Percentiles rank a stretch among this genome's conserved stretches.
Evolutionary conservation across 2,888 invertebrate species (phyloP).

Genomic region (Ornithoptera alexandrae): DNA sequence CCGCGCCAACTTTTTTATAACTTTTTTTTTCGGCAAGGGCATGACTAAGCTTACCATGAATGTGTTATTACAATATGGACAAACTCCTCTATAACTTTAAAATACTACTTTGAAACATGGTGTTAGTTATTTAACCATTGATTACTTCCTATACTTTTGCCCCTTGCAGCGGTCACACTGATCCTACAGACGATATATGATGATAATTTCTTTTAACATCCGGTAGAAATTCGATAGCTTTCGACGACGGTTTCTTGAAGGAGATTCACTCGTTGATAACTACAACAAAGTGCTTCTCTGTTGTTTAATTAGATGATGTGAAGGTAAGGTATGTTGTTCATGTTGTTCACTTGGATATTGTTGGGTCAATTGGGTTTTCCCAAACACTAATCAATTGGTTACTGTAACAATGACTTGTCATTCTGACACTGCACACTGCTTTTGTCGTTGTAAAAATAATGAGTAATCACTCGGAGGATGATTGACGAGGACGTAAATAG

Average conservation of each 20-base stretch:
- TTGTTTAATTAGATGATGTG: too few species aligned
- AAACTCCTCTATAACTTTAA: not conserved
- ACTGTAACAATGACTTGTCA: conserved; percentile 26
- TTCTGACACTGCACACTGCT: conserved; percentile 23
- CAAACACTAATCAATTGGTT: conserved; percentile 9
- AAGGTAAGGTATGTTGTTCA: too few species aligned
- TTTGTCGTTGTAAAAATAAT: conserved; percentile 30
- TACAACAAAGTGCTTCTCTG: too few species aligned
- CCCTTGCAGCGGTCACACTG: too few species aligned
- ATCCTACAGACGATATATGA: too few species aligned
- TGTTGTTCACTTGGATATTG: too few species aligned
- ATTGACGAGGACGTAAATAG: conserved; percentile 27
- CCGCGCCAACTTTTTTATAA: conserved; percentile 45
- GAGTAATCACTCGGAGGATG: conserved; percentile 27
- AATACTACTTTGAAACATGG: not conserved
- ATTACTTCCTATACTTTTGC: not conserved
- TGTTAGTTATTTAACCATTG: not conserved
- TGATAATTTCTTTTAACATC: too few species aligned
- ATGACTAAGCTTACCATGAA: conserved; percentile 34
- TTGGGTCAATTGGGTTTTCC: conserved; percentile 19
- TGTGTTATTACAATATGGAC: conserved; percentile 25
- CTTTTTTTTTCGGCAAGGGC: conserved; percentile 42
- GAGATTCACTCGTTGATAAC: too few species aligned
- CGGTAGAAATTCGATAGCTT: too few species aligned
- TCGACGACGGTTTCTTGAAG: too few species aligned